Evolutionary conservation across 1,140 invertebrate species (phyloP).

Genomic region (Cydia fagiglandana): DNA sequence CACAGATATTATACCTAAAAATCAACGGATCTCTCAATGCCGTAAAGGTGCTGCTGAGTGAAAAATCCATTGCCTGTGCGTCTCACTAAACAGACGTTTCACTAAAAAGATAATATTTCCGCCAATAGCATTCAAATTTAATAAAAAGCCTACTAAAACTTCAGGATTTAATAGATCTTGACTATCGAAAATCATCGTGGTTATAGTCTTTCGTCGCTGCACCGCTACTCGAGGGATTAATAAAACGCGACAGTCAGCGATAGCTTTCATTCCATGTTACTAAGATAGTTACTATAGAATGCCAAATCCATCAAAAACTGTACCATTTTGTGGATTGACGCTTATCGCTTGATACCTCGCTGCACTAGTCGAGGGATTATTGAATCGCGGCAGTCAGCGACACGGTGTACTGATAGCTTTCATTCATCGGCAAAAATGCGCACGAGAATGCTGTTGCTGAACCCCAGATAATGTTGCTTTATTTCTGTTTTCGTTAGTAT

Average conservation of each 20-base stretch:
- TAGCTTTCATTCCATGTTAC: conserved; percentile 41
- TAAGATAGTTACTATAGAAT: no score
- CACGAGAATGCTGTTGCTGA: neutral
- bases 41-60: no score
- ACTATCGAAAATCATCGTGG: neutral
- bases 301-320: neutral
- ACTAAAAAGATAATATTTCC: no score
- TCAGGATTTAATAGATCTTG: no score
- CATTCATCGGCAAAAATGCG: conserved; percentile 47
- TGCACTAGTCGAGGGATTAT: conserved; percentile 53
- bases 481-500: neutral
- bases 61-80: no score
- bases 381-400: conserved; percentile 59
- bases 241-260: conserved; percentile 57
- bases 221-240: conserved; percentile 50
- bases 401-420: conserved; percentile 50
- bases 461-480: neutral
- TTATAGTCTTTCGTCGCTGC: conserved; percentile 36
- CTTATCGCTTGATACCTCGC: conserved; percentile 36
- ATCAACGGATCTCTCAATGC: no score
- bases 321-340: conserved; percentile 15
- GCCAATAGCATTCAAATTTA: no score
- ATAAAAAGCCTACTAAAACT: no score
- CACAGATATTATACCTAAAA: no score
- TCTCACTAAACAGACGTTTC: no score